Evolutionary conservation across 2,888 invertebrate genomes (phyloP), one percentile per base, ranked within the genome.

Genomic region (Protodeltote pygarga): DNA sequence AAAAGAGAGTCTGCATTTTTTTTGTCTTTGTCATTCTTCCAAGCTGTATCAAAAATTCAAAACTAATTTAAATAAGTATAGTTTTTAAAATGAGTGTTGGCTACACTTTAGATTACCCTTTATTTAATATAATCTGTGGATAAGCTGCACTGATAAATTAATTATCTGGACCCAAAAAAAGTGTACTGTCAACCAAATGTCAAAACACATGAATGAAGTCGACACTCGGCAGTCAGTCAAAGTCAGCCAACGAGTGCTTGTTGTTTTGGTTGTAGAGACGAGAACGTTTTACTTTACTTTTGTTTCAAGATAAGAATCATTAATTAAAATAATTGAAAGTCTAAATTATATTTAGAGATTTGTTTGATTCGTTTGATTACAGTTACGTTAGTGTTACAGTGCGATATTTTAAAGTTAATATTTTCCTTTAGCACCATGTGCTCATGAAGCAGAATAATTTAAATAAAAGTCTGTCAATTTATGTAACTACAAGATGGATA

Each of bases 401-500:
- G 61, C 13, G 11, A 53, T 27, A 39, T 37, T 51, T 23, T 38
- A 20, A 9, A 29, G 28, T 23, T 10, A 44, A 25, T 42, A 42
- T 1, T 35, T 21, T 4, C 10, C 24, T 10, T 6, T 27, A 47
- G 39, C 40, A 50, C 39, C 64, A 63, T 58, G 64, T 60, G 60
- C 64, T 60, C 50, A 21, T 59, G 37, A 59, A 44, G 28, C 16
- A 40, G 29, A 28, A 37, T 35, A 25, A 11, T 54, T 49, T 17
- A 62, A 50, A 51, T 62, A 58, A 46, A 38, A 62, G 17, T 63
- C 57, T 47, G 50, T 50, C 57, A 68, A 65, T 61, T 65, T 44
- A 55, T 59, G 51, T 52, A 52, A 53, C 52, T 53, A 23, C 47
- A 69, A 73, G 53, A 89, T 87, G 86, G 79, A 77, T 44, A 61